Evolutionary conservation across 1,140 invertebrate genomes (phyloP), one percentile per base, ranked within the genome.

Genomic region (Hirudo medicinalis): DNA sequence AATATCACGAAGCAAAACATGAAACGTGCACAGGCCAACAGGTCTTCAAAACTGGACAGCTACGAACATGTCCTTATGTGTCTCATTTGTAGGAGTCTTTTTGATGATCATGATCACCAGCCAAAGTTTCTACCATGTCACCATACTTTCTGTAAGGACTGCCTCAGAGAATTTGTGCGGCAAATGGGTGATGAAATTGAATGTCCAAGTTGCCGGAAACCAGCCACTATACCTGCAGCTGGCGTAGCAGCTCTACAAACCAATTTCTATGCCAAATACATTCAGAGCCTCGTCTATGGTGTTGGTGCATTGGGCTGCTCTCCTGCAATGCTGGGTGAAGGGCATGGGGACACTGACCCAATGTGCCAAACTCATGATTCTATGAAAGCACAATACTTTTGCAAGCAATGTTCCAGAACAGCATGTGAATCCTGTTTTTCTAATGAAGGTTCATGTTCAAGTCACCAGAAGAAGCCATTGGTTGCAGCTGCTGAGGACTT

Each of bases 31-130:
- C 22, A 22, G 49, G 17, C 69, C 17, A 70, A 70, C 13, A 36
- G 69, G 17, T n/a, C 40, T 20, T 54, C 54, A 32, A 71, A 68
- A 55, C 11, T 63, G 70, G 73, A 74, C 36, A 74, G 63, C 54
- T 74, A 74, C 70, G 73, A 74, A 53, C 73, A 74, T 27, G 73
- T 74, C 6, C 54, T 74, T 20, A 74, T 74, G 73, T 74, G 73
- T 36, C 70, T 74, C 40, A 74, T 74, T 25, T 74, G 73, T 32
- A 69, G 73, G 15, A 68, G 53, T 55, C 73, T 74, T 22, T 74
- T 74, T 71, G 73, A 74, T 43, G 73, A 74, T 63, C 49, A 71
- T 25, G 70, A 71, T 55, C 73, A 74, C 36, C 73, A 74, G 63
- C 73, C 73, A 25, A 74, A 74, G 66, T 74, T 74, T 49, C 32